phyloP scores from a whole-genome alignment of 64 coral and sea anemone genomes.

The Acropora tenuis region DNA sequence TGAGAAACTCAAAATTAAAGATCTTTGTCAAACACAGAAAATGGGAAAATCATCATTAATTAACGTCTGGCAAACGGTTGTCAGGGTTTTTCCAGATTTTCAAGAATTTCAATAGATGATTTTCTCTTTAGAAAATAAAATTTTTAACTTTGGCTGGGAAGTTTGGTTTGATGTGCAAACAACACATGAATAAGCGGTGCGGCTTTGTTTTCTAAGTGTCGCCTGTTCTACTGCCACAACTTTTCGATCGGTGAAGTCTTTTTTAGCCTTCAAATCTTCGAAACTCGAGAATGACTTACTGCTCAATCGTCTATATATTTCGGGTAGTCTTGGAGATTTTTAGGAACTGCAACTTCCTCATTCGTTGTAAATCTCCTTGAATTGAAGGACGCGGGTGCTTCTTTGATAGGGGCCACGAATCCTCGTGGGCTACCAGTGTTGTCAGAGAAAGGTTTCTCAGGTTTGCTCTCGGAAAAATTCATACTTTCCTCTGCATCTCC shows the following conservation, averaged over 20 bases:
- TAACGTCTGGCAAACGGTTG: too few relatives aligned
- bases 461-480: neutral
- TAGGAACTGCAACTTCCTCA: neutral
- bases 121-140: neutral
- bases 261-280: neutral
- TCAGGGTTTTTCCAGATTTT: neutral
- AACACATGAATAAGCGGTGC: neutral
- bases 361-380: neutral
- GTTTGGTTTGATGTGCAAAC: neutral
- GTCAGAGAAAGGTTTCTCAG: neutral
- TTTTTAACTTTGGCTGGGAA: constrained; percentile 1
- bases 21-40: neutral
- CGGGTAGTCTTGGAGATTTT: neutral
- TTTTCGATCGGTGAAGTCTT: constrained; percentile 9
- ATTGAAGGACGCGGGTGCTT: neutral
- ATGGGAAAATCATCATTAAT: neutral
- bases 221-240: neutral
- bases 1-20: too few relatives aligned
- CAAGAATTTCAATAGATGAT: neutral
- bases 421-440: neutral
- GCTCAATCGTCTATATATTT: neutral
- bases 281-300: neutral
- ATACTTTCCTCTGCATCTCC: neutral
- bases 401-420: neutral
- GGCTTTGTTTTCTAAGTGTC: neutral